Base-by-base conservation (phyloP, 2,797 vertebrate species). In the Buphagus erythrorhynchus region DNA sequence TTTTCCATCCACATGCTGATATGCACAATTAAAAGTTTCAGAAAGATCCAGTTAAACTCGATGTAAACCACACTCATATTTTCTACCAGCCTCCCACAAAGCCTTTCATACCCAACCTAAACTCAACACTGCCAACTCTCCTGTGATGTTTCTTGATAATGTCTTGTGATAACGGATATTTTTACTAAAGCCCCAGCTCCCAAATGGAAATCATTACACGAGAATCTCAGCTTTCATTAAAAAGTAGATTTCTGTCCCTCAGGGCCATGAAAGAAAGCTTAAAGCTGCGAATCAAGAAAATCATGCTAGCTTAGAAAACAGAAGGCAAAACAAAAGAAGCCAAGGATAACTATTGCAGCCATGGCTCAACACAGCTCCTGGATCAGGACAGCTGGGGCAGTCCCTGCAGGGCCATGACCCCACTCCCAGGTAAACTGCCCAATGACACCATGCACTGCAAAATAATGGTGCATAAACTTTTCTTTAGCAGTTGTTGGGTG, bases 151-250 rank as follows among this genome's bases (percentile, higher is more conserved):
- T 86, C 71, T 52, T 72, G 38, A 74, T 66, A 78, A 54, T 35
- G 36, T 57, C 42, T 63, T 77, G 22, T 81, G 95, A 84, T 90
- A 95, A 90, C 1, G 5, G 55, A 12, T 88, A 48, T 67, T 96
- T 82, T 67, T 79, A 71, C 66, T 88, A 58, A 86, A 93, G 80
- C 35, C 43, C 22, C 58, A 90, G 54, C 54, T 92, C 62, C 69
- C 18, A 10, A 86, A 66, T 66, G 35, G 52, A 82, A 96, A 85
- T 63, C 42, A 73, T 85, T 66, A 71, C 3, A 8, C 11, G 4
- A 82, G 86, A 76, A 69, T 85, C 51, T 93, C 81, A 73, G 78
- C 67, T 89, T 85, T 84, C 95, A 73, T 79, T 86, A 82, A 71
- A 85, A 89, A 89, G 55, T 54, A 87, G 58, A 76, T 83, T 84